Conservation (phyloP, 2,113 vertebrate genomes). For the Nycticorax nycticorax region DNA sequence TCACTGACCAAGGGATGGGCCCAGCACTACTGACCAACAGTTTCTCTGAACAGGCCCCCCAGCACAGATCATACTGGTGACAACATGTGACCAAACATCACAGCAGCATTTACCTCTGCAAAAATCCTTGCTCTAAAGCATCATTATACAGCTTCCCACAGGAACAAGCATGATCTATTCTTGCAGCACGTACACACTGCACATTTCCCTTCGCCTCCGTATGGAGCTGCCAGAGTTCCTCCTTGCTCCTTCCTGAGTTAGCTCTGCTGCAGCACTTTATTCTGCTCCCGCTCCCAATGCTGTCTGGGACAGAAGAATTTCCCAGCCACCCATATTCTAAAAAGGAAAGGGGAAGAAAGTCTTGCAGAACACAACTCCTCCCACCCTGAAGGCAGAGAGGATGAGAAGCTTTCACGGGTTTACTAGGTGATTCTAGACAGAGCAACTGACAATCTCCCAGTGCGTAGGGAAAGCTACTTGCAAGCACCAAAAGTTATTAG, state of each 20-base stretch:
- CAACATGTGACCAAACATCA: not conserved
- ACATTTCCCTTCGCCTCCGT: not conserved
- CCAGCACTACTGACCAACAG: not conserved
- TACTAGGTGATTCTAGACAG: not conserved
- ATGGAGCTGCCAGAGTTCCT: not conserved
- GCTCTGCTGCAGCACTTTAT: not conserved
- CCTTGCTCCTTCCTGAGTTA: not conserved
- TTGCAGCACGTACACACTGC: not conserved
- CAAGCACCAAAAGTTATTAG: not conserved
- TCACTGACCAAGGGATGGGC: not conserved
- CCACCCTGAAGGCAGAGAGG: not conserved
- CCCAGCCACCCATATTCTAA: not conserved
- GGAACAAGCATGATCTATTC: not conserved
- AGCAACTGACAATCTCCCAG: not conserved
- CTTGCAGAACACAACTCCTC: not conserved
- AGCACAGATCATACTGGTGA: not conserved
- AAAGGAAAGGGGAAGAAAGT: not conserved
- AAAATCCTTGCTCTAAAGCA: not conserved
- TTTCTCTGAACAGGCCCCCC: not conserved
- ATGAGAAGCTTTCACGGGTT: not conserved
- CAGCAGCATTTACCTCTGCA: not conserved
- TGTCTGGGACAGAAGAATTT: not conserved
- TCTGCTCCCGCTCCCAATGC: not conserved
- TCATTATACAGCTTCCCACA: not conserved
- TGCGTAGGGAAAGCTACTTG: not conserved